phyloP scores from a whole-genome alignment of 2,888 invertebrate species.

The Periphyllus acericola region DNA sequence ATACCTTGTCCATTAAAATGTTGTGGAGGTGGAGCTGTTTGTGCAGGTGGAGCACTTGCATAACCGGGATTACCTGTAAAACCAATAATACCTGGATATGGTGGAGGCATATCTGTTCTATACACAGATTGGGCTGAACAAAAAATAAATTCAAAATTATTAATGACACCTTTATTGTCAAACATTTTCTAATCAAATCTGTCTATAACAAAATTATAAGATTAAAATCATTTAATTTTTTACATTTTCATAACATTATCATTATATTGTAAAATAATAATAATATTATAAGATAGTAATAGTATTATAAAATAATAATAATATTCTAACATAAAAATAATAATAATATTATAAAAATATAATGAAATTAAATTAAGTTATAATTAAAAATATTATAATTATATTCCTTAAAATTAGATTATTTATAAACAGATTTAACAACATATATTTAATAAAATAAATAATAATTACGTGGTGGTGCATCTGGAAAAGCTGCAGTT shows the following conservation, averaged over 20 bases:
- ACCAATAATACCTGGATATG: constrained; percentile 87
- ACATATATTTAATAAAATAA: not conserved
- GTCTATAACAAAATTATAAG: not conserved
- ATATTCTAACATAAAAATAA: too few species aligned
- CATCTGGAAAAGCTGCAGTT: constrained; percentile 74
- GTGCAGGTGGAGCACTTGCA: constrained; percentile 65
- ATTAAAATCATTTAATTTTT: not conserved
- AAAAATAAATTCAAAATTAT: constrained; percentile 1
- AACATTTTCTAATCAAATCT: constrained; percentile 6
- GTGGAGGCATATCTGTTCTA: constrained; percentile 91
- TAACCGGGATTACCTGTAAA: constrained; percentile 66
- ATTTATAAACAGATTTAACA: not conserved
- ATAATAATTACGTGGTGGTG: constrained; percentile 68
- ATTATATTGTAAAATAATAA: too few species aligned
- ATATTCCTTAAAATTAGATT: not conserved
- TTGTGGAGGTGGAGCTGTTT: constrained; percentile 65
- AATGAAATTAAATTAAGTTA: not conserved
- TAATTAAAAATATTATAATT: not conserved
- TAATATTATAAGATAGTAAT: too few species aligned
- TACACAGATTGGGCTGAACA: constrained; percentile 81
- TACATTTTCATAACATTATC: too few species aligned
- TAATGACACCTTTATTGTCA: not conserved
- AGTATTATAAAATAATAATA: too few species aligned
- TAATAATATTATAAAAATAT: too few species aligned
- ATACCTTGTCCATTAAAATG: constrained; percentile 60